Conservation (phyloP, 1,140 invertebrate species). For the Trichonephila clavipes region DNA sequence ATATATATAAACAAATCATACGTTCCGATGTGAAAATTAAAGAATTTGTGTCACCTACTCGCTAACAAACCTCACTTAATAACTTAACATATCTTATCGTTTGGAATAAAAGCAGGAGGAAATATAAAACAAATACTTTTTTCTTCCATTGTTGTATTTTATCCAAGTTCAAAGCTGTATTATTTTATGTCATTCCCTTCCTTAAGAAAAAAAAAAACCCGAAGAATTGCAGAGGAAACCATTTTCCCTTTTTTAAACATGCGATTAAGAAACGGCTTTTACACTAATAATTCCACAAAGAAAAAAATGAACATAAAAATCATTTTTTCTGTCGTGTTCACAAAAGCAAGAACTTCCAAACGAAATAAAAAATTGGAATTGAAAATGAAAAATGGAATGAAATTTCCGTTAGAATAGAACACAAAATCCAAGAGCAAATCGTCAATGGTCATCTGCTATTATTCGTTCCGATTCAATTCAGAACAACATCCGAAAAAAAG, state of each 20-base stretch:
- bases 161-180: background rate
- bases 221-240: background rate
- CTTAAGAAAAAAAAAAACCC: background rate
- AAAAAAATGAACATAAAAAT: slow-evolving; percentile 33
- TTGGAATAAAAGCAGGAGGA: no score
- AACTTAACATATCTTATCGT: no score
- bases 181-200: background rate
- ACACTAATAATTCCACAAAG: background rate
- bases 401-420: slow-evolving; percentile 22
- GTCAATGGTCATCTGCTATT: slow-evolving; percentile 27
- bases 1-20: no score
- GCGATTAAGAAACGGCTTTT: background rate
- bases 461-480: slow-evolving; percentile 37
- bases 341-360: background rate
- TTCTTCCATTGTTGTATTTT: background rate
- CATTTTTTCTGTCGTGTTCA: background rate
- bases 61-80: no score
- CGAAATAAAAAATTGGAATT: background rate
- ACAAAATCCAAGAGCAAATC: background rate
- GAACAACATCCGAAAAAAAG: background rate
- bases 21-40: no score
- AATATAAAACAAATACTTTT: background rate
- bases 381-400: slow-evolving; percentile 34
- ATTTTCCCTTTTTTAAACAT: background rate
- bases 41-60: no score